A percentile compares a stretch with the other conserved stretches of the same genome.
These are phyloP conservation scores for Amphiduros pacificus DNA, from an alignment of 2,888 invertebrate genomes.

Conservation along the genomic window DNA sequence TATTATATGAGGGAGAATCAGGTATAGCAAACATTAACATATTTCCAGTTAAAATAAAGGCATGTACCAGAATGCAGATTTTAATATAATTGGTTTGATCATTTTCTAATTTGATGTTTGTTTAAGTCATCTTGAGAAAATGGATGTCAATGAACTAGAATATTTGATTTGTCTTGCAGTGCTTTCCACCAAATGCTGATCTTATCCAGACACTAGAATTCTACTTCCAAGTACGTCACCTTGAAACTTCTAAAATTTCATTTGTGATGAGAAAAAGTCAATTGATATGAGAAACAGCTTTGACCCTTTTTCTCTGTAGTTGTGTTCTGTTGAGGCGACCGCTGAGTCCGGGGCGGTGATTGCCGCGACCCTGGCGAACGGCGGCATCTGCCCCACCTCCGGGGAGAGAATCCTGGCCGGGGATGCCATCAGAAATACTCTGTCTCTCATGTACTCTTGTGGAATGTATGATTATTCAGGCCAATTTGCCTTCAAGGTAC, in stretches of 20 bases:
- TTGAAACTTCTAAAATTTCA: background rate
- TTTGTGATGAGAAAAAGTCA: background rate
- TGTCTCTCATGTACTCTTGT: slow-evolving; percentile 97
- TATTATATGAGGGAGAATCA: slow-evolving; percentile 95
- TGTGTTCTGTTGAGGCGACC: slow-evolving; percentile 93
- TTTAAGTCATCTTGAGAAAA: background rate
- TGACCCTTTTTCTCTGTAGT: slow-evolving; percentile 65
- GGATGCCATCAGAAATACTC: slow-evolving; percentile 89
- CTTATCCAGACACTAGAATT: slow-evolving; percentile 94
- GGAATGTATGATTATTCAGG: slow-evolving; percentile 93
- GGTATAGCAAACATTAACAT: slow-evolving; percentile 6
- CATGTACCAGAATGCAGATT: background rate
- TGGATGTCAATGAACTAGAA: background rate
- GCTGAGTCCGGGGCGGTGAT: slow-evolving; percentile 92
- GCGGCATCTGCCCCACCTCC: slow-evolving; percentile 96
- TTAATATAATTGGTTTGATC: background rate
- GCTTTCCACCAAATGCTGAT: slow-evolving; percentile 89
- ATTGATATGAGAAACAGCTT: too few relatives aligned
- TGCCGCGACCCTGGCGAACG: slow-evolving; percentile 94
- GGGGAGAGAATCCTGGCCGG: slow-evolving; percentile 90
- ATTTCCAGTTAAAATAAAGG: background rate
- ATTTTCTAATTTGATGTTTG: background rate
- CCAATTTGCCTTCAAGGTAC: slow-evolving; percentile 89
- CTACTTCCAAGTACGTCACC: slow-evolving; percentile 85
- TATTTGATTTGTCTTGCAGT: slow-evolving; percentile 62